Evolutionary conservation across 2,888 invertebrate genomes (phyloP).

Genomic region (Mycalesis mineus): DNA sequence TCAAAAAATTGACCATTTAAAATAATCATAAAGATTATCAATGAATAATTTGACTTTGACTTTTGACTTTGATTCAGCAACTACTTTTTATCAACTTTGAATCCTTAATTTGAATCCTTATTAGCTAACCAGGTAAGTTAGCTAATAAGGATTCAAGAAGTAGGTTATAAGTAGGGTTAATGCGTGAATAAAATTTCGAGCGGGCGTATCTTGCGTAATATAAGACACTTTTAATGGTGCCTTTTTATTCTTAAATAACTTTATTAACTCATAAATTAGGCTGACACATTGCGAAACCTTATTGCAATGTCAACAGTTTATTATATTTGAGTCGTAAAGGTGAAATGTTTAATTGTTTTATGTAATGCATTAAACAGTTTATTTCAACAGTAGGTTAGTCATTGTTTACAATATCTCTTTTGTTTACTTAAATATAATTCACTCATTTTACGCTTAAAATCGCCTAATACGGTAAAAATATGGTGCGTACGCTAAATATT

Average conservation of each 20-base stretch:
- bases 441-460: too few species aligned
- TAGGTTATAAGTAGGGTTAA: background rate
- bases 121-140: background rate
- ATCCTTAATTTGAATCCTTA: too few species aligned
- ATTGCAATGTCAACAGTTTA: conserved; percentile 32
- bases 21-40: too few species aligned
- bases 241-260: conserved; percentile 43
- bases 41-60: too few species aligned
- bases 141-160: background rate
- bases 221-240: conserved; percentile 34
- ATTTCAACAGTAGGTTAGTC: background rate
- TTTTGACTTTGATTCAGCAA: too few species aligned
- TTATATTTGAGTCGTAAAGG: conserved; percentile 27
- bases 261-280: conserved; percentile 47
- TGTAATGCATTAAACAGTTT: background rate
- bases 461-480: too few species aligned
- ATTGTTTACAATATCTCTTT: too few species aligned
- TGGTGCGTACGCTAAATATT: too few species aligned
- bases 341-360: conserved; percentile 13
- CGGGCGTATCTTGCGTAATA: conserved; percentile 1
- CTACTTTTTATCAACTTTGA: too few species aligned
- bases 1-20: too few species aligned
- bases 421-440: too few species aligned
- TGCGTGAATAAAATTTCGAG: background rate
- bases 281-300: conserved; percentile 34